A percentile compares a stretch with the other conserved stretches of the same genome.
Conservation (phyloP, 1,140 invertebrate genomes). For the Apis florea region DNA sequence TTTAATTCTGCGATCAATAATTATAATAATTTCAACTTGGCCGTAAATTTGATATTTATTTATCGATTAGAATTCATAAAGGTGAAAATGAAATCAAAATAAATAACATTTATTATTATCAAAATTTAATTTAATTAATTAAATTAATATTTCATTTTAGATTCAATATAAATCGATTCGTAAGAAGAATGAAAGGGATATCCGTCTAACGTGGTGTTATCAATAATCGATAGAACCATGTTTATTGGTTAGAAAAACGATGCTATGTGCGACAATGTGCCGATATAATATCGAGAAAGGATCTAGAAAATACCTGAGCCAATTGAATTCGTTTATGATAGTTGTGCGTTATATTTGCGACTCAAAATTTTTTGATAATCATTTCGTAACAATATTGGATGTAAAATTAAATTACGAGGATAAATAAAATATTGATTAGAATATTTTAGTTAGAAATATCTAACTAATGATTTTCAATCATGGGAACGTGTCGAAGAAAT, state of each 20-base stretch:
- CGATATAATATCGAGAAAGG: conserved; percentile 58
- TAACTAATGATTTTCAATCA: too few species aligned
- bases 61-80: too few species aligned
- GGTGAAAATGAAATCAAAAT: too few species aligned
- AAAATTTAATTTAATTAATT: too few species aligned
- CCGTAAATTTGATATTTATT: too few species aligned
- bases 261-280: background rate
- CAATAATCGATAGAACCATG: conserved; percentile 65
- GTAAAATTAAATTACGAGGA: background rate
- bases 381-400: too few species aligned
- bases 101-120: too few species aligned
- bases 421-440: background rate
- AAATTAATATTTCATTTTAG: too few species aligned
- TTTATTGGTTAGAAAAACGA: conserved; percentile 51
- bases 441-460: background rate
- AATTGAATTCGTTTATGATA: conserved; percentile 57
- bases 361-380: background rate
- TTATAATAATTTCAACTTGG: too few species aligned
- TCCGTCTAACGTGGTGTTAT: conserved; percentile 43
- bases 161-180: background rate
- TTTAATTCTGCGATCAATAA: too few species aligned
- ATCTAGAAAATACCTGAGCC: conserved; percentile 60
- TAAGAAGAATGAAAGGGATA: background rate
- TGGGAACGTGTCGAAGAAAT: too few species aligned
- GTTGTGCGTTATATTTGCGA: background rate